A percentile compares a stretch with the other conserved stretches of the same genome.
Conservation (phyloP, 1,140 invertebrate genomes). For the Drosophila rhopaloa region DNA sequence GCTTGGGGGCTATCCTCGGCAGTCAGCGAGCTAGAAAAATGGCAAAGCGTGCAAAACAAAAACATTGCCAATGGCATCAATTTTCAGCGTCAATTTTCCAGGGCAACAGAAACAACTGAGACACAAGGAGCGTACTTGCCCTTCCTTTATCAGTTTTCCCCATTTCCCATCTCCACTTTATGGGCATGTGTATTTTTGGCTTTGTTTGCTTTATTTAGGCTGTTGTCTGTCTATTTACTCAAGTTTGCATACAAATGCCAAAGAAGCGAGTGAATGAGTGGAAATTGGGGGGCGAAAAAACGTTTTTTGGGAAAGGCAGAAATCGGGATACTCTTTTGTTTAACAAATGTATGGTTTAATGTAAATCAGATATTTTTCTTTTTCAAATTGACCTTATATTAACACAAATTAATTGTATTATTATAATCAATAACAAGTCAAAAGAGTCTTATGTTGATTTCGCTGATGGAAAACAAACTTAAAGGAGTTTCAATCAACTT, state of each 20-base stretch:
- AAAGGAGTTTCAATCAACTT: constrained; percentile 27
- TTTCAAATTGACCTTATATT: too few species aligned
- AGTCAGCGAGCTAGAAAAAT: constrained; percentile 61
- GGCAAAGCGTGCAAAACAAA: constrained; percentile 53
- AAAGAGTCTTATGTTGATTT: too few species aligned
- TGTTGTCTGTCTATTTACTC: constrained; percentile 69
- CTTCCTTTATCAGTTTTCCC: constrained; percentile 8
- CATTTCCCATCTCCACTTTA: constrained; percentile 38
- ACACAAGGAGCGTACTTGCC: background rate
- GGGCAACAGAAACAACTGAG: constrained; percentile 56
- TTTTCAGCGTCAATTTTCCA: constrained; percentile 64
- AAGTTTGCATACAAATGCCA: constrained; percentile 63
- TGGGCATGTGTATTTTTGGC: constrained; percentile 56
- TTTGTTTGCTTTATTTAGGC: constrained; percentile 72
- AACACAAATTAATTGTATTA: too few species aligned
- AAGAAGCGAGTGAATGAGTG: constrained; percentile 26
- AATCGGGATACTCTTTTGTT: constrained; percentile 4
- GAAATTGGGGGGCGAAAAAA: background rate
- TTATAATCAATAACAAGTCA: too few species aligned
- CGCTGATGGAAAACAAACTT: constrained; percentile 1
- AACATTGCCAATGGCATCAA: constrained; percentile 64
- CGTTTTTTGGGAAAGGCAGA: too few species aligned
- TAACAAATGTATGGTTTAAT: too few species aligned
- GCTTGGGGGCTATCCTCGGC: constrained; percentile 19
- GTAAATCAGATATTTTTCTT: too few species aligned